Evolutionary conservation across 2,113 vertebrate genomes (phyloP).

Genomic region (Connochaetes taurinus): DNA sequence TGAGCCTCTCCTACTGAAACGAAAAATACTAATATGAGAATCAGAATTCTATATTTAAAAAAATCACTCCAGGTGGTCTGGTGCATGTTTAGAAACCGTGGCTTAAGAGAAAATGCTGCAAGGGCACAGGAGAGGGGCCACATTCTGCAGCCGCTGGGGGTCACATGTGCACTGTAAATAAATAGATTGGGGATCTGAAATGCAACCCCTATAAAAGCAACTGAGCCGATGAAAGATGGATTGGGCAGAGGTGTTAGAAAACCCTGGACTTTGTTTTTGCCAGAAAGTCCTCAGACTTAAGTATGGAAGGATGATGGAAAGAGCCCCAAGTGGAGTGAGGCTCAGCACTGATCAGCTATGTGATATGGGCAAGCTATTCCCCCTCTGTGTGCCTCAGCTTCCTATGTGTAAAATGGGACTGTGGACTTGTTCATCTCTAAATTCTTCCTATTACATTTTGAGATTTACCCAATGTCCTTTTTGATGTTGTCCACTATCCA

Average conservation of each 20-base stretch:
- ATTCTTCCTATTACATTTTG: neutral
- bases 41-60: neutral
- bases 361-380: neutral
- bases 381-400: neutral
- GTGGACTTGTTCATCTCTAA: neutral
- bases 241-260: neutral
- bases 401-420: neutral
- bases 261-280: neutral
- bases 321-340: neutral
- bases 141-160: neutral
- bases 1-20: neutral
- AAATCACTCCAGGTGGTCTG: neutral
- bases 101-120: neutral
- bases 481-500: neutral
- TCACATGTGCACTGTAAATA: neutral
- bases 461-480: neutral
- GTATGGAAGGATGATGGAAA: neutral
- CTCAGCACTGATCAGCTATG: neutral
- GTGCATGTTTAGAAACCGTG: neutral
- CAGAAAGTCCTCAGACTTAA: neutral
- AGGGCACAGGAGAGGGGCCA: neutral
- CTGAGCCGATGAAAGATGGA: neutral
- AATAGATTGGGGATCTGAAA: neutral
- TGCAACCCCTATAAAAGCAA: neutral
- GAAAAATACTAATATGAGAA: neutral